phyloP scores from a whole-genome alignment of 2,113 vertebrate genomes.

The Morone chrysops region DNA sequence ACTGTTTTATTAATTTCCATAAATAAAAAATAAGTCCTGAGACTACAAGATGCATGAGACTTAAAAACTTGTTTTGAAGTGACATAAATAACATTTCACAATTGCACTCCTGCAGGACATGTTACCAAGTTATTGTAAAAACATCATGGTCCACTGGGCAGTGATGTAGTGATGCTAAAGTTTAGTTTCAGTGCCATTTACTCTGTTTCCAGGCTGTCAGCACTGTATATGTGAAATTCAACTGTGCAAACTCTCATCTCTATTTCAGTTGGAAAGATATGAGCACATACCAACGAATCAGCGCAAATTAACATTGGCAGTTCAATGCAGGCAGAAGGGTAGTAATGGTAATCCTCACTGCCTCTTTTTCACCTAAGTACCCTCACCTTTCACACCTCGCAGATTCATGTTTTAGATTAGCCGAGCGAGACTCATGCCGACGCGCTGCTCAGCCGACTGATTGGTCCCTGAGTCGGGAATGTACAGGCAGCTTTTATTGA shows the following conservation, averaged over 20 bases:
- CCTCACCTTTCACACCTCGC: background rate
- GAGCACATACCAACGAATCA: background rate
- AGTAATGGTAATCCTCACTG: background rate
- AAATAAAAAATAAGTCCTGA: background rate
- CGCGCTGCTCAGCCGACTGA: constrained; percentile 1
- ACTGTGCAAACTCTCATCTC: constrained; percentile 15
- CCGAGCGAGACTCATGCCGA: background rate
- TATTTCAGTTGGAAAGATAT: background rate
- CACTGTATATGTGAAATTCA: background rate
- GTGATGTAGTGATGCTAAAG: constrained; percentile 3
- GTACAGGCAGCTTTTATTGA: constrained; percentile 8
- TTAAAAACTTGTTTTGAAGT: background rate
- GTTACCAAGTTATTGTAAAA: background rate
- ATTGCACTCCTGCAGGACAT: background rate
- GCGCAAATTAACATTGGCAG: background rate
- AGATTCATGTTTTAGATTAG: constrained; percentile 26
- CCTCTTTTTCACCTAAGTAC: background rate
- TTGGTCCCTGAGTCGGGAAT: constrained; percentile 10
- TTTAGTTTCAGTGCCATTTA: background rate
- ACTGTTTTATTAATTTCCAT: too few species aligned
- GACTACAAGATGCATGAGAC: background rate
- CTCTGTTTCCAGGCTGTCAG: constrained; percentile 7
- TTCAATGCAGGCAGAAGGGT: background rate
- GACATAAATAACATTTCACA: too few species aligned
- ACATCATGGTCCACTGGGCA: background rate